Percentiles rank a stretch among this genome's conserved stretches.
Evolutionary conservation across 2,888 invertebrate genomes (phyloP).

Genomic region (Leptarthrus brevirostris): DNA sequence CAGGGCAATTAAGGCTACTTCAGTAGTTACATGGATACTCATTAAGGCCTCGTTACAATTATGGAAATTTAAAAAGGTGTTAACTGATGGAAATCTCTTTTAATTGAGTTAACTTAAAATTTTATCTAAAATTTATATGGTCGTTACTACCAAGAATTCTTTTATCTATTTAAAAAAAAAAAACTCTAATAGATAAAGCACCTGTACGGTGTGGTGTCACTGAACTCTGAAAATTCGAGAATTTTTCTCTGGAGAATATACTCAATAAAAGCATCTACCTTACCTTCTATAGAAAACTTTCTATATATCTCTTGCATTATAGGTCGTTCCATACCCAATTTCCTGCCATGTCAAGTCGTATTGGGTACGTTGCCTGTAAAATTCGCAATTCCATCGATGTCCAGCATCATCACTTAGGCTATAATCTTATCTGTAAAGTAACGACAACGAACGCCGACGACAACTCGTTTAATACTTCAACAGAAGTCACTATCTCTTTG

Average conservation of each 20-base stretch:
- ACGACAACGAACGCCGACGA: not conserved
- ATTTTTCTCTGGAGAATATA: too few species aligned
- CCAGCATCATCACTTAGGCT: slow-evolving; percentile 1
- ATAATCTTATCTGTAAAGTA: not conserved
- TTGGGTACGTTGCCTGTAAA: slow-evolving; percentile 1
- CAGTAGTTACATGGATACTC: not conserved
- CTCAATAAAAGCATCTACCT: too few species aligned
- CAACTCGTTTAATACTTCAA: not conserved
- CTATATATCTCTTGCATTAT: slow-evolving; percentile 1
- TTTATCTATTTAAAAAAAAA: too few species aligned
- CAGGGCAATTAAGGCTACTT: not conserved
- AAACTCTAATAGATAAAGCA: too few species aligned
- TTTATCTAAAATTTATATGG: too few species aligned
- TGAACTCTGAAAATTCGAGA: too few species aligned
- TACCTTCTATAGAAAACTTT: too few species aligned
- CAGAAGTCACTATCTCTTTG: not conserved
- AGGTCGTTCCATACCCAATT: slow-evolving; percentile 21
- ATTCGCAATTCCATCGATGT: not conserved
- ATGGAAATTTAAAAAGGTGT: not conserved
- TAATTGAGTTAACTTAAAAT: too few species aligned
- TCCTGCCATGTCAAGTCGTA: slow-evolving; percentile 3
- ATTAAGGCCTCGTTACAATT: not conserved
- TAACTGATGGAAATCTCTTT: not conserved
- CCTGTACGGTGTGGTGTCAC: too few species aligned
- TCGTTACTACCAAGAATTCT: too few species aligned